Evolutionary conservation across 1,140 invertebrate species (phyloP).

Genomic region (Eupristina koningsbergeri): DNA sequence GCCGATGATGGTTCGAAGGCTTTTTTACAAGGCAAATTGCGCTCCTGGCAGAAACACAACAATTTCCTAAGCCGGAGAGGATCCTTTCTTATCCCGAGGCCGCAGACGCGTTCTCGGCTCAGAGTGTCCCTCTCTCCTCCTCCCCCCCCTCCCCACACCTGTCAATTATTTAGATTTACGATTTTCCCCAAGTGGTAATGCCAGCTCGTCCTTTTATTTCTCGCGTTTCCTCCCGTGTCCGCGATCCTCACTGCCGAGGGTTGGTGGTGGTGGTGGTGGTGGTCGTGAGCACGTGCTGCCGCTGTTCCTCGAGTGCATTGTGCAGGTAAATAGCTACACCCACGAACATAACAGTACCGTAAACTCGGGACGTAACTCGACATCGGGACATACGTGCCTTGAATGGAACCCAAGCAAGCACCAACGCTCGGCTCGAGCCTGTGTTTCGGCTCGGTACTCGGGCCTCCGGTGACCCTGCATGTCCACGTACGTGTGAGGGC

Average conservation of each 20-base stretch:
- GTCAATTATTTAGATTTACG: constrained; percentile 68
- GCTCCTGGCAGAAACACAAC: constrained; percentile 29
- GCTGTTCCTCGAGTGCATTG: not conserved
- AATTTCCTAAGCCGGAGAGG: constrained; percentile 13
- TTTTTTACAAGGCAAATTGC: constrained; percentile 33
- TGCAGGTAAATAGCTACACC: constrained; percentile 54
- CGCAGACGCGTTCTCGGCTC: not conserved
- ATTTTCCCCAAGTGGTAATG: constrained; percentile 50
- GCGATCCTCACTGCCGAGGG: not conserved
- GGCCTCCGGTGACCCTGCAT: not conserved
- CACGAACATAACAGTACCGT: constrained; percentile 51
- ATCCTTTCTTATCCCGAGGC: constrained; percentile 24
- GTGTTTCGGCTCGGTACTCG: constrained; percentile 20
- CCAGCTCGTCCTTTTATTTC: constrained; percentile 30
- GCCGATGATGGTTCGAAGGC: not conserved
- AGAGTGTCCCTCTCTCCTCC: constrained; percentile 38
- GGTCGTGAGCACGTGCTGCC: not conserved
- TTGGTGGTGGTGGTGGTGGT: not conserved
- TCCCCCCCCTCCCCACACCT: constrained; percentile 51
- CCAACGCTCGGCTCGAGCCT: not conserved
- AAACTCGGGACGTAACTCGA: constrained; percentile 40
- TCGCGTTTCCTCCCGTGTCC: not conserved
- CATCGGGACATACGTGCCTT: constrained; percentile 47
- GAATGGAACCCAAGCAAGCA: constrained; percentile 10
- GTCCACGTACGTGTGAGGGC: too few relatives aligned